phyloP scores from a whole-genome alignment of 2,797 vertebrate genomes.

The Podarcis siculus region DNA sequence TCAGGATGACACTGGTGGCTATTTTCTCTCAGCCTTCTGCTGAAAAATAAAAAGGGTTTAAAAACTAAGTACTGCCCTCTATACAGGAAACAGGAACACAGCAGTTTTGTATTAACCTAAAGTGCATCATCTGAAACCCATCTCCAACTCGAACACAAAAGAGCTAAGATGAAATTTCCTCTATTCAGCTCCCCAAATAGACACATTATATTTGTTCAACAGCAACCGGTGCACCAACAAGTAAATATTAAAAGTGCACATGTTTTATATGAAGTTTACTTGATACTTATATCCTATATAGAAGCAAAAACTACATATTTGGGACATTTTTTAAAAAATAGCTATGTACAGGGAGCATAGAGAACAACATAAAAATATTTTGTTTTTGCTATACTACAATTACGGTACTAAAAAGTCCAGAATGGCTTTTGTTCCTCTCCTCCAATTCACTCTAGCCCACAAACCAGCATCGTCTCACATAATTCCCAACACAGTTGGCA shows the following conservation, averaged over 20 bases:
- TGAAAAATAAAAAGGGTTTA: not conserved
- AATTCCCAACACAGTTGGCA: constrained; percentile 67
- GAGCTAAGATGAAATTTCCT: constrained; percentile 27
- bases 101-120: not conserved
- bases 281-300: constrained; percentile 81
- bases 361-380: constrained; percentile 68
- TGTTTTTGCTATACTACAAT: constrained; percentile 58
- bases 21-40: not conserved
- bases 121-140: not conserved
- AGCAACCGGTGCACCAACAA: constrained; percentile 23
- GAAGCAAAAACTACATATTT: constrained; percentile 77
- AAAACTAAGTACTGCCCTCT: not conserved
- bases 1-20: too few relatives aligned
- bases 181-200: not conserved
- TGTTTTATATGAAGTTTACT: constrained; percentile 77
- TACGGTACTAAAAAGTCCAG: constrained; percentile 65
- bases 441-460: constrained; percentile 40
- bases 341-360: constrained; percentile 76
- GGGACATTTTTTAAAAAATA: constrained; percentile 72
- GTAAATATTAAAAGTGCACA: constrained; percentile 67
- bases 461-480: constrained; percentile 45
- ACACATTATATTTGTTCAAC: not conserved
- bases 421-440: constrained; percentile 60
- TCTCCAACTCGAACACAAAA: not conserved
- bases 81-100: not conserved